Evolutionary conservation across 2,113 vertebrate genomes (phyloP).

Genomic region (Pampusana beccarii): DNA sequence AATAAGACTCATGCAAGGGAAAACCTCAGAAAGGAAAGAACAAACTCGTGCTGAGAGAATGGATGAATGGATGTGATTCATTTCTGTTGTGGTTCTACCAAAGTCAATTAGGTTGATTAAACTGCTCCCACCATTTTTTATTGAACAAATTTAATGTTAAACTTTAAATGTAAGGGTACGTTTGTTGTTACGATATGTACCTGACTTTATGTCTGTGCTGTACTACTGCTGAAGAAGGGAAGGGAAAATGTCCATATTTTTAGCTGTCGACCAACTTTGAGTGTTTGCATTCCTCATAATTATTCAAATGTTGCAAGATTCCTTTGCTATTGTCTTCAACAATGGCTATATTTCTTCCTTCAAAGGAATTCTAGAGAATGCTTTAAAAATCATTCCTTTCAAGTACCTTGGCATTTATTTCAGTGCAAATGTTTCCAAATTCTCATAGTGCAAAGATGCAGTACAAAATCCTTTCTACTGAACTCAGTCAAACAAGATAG

Average conservation of each 20-base stretch:
- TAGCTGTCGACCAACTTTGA: neutral
- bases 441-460: neutral
- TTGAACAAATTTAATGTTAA: neutral
- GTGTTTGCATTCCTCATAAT: neutral
- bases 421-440: neutral
- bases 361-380: neutral
- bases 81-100: neutral
- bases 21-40: neutral
- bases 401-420: neutral
- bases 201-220: neutral
- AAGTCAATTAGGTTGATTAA: neutral
- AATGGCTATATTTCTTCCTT: neutral
- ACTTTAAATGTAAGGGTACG: fast-evolving
- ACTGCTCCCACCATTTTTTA: neutral
- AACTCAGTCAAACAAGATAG: neutral
- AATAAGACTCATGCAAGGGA: neutral
- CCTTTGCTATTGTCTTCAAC: neutral
- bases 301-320: neutral
- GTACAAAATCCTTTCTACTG: neutral
- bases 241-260: neutral
- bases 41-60: neutral
- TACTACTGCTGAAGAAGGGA: neutral
- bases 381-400: neutral
- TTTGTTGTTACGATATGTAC: neutral
- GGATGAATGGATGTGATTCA: neutral